phyloP scores from a whole-genome alignment of 2,797 vertebrate species.

The Gobio occitaniae region DNA sequence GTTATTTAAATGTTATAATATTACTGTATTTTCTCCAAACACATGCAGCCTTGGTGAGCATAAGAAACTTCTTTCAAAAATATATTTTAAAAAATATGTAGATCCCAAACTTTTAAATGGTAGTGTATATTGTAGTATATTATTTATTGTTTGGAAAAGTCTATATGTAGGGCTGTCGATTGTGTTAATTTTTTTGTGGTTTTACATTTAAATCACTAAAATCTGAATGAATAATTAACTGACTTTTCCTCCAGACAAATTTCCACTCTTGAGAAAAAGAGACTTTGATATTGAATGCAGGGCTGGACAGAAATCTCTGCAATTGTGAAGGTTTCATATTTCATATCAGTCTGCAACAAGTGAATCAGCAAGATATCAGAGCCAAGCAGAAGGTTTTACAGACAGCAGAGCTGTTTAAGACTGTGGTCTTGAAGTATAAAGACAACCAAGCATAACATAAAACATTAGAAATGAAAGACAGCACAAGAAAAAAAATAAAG shows the following conservation, averaged over 20 bases:
- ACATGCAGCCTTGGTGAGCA: too few relatives aligned
- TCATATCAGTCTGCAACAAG: neutral
- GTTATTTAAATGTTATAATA: neutral
- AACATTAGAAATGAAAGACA: neutral
- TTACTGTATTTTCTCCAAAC: too few relatives aligned
- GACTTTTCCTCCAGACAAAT: neutral
- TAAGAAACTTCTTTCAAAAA: too few relatives aligned
- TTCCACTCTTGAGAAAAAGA: neutral
- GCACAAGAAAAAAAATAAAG: neutral
- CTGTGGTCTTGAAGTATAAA: neutral
- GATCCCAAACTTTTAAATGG: neutral
- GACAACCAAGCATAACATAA: neutral
- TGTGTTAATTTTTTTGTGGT: neutral
- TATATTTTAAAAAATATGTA: too few relatives aligned
- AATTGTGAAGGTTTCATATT: slow-evolving; percentile 8
- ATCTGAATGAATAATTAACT: neutral
- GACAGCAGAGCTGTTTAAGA: slow-evolving; percentile 13
- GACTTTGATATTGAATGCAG: neutral
- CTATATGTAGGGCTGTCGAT: neutral
- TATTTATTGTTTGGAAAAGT: neutral
- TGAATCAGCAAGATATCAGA: slow-evolving; percentile 12
- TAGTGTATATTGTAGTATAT: neutral
- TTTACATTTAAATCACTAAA: neutral
- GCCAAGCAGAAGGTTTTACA: neutral
- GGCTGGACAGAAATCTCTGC: neutral